Evolutionary conservation across 2,113 vertebrate genomes (phyloP), one percentile per base, ranked within the genome.

Genomic region (Chaenogobius annularis): DNA sequence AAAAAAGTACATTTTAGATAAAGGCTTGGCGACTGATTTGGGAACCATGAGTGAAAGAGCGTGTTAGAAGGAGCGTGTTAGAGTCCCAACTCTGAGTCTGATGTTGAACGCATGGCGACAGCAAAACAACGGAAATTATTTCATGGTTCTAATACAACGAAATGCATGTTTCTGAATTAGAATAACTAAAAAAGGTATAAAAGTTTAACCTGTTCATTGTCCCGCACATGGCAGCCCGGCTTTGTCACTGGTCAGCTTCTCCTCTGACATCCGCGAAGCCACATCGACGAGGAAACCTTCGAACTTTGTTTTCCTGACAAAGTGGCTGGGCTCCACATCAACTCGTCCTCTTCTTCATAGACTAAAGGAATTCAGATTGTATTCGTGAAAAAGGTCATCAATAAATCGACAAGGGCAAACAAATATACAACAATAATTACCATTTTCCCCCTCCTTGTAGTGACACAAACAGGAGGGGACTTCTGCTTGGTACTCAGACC

Each of bases 401-500:
- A 40, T n/a, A 2, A 31, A 31, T 31, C 4, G 26, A 31, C 26
- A 31, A 2, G 26, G 26, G 26, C 26, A 31, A 31, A 31, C 26
- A 31, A 31, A 31, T 31, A 31, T 31, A 9, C 61, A 22, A 58
- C 12, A 26, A 54, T 9, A 65, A 83, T 85, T 70, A 99, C 98
- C 92, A 82, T 93, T 96, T 81, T 94, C 95, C 23, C 90, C 80
- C 72, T 90, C 88, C 72, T 73, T 89, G 72, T 93, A 97, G 80
- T 92, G 94, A 88, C 95, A 95, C 50, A 96, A 89, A 56, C 92
- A 94, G 58, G 90, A 85, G 46, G 98, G 98, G 85, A 99, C 96
- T 84, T 99, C 96, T 77, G 98, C 97, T 88, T 99, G 98, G 75
- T 98, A 96, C n/a, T 98, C 92, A 20, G 93, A 92, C 61, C 98